These are phyloP conservation scores for Stigmatopora nigra DNA, from an alignment of 2,113 vertebrate species.

Conservation along the genomic window DNA sequence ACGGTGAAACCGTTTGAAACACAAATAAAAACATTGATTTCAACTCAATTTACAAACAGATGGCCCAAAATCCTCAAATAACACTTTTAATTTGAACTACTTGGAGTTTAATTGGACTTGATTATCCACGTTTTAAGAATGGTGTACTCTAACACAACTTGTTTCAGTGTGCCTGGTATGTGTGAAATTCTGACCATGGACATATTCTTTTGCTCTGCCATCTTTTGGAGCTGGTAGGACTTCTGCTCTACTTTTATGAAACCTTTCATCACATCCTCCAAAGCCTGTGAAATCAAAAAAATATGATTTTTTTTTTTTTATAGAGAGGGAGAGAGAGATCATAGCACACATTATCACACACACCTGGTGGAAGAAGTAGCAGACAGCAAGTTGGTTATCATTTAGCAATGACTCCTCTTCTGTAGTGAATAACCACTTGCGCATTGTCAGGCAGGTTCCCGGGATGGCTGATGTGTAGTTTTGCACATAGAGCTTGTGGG, in stretches of 20 bases:
- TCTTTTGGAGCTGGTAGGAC: constrained; percentile 90
- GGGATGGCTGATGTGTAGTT: constrained; percentile 94
- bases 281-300: constrained; percentile 67
- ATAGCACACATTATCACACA: not conserved
- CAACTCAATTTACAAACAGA: not conserved
- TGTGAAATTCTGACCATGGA: constrained; percentile 74
- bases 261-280: constrained; percentile 89
- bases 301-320: not conserved
- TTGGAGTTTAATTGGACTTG: no score
- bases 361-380: constrained; percentile 94
- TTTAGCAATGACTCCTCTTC: constrained; percentile 87
- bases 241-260: constrained; percentile 91
- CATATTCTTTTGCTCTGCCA: constrained; percentile 92
- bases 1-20: not conserved
- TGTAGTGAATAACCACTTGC: constrained; percentile 94
- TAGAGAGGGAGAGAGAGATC: not conserved
- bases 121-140: not conserved
- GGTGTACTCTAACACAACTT: not conserved
- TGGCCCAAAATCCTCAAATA: no score
- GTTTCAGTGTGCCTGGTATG: not conserved
- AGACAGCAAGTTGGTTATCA: constrained; percentile 86
- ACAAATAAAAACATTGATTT: not conserved
- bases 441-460: constrained; percentile 87
- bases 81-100: no score
- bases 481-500: constrained; percentile 95